Evolutionary conservation across 2,888 invertebrate species (phyloP).

Genomic region (Liopterus haemorrhoidalis): DNA sequence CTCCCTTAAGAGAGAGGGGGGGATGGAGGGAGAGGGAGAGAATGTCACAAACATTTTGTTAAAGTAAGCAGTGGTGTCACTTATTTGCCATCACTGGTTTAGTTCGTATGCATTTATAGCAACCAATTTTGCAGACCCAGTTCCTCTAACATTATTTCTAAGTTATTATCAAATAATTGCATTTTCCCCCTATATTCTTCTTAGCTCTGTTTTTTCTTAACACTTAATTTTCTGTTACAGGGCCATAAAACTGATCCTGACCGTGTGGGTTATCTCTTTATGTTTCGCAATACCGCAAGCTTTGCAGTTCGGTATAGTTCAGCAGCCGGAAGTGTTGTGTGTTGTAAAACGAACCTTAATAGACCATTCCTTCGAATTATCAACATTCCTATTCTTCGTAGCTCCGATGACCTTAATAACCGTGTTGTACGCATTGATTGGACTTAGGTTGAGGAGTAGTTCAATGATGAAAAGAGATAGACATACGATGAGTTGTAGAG

Average conservation of each 20-base stretch:
- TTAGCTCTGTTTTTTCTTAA: too few relatives aligned
- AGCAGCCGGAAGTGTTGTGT: constrained; percentile 41
- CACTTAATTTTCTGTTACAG: too few relatives aligned
- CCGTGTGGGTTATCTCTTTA: constrained; percentile 74
- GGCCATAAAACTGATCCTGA: constrained; percentile 70
- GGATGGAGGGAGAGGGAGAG: too few relatives aligned
- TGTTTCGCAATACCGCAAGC: constrained; percentile 65
- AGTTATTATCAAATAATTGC: too few relatives aligned
- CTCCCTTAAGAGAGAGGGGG: too few relatives aligned
- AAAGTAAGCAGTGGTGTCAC: too few relatives aligned
- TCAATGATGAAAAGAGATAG: constrained; percentile 46
- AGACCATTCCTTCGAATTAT: constrained; percentile 71
- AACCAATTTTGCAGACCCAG: too few relatives aligned
- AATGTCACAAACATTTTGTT: too few relatives aligned
- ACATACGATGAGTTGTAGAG: constrained; percentile 1
- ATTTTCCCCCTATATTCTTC: too few relatives aligned
- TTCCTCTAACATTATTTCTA: too few relatives aligned
- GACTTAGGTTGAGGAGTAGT: constrained; percentile 62
- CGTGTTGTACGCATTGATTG: constrained; percentile 72
- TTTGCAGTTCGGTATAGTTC: constrained; percentile 46
- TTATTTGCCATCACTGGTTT: too few relatives aligned
- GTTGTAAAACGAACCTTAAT: constrained; percentile 50
- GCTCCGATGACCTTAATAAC: constrained; percentile 82
- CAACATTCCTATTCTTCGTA: constrained; percentile 76
- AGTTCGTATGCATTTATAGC: too few relatives aligned